Base-by-base conservation (phyloP, 2,888 invertebrate species). In the Latheticus oryzae region DNA sequence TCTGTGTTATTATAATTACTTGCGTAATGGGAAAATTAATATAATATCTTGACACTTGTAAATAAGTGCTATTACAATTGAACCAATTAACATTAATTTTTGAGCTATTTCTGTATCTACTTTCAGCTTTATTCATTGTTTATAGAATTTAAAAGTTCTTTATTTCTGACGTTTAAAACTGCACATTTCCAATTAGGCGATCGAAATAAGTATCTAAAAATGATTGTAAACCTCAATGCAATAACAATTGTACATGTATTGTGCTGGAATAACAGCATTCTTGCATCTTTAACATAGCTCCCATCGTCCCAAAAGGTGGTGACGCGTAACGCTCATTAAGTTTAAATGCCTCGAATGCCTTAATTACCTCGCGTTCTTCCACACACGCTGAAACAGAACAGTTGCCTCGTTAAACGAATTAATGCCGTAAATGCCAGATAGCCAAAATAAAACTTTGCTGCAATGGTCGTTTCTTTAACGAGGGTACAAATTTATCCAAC, bases 301-400 rank as follows among this genome's bases (percentile, higher is more conserved):
- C 47, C 19, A 8, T 16, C 43, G 48, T 56, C 58, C 61, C 58
- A 56, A 57, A 63, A 65, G 65, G 63, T 65, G 60, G 62, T 58
- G 62, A 55, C 59, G 63, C 61, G 60, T 63, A 58, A 63, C 63
- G 53, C 58, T 63, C 63, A 65, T 65, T 65, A 65, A 63, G 55
- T 50, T 60, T 63, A 63, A 65, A 63, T 62, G 58, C 53, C 62
- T 51, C 58, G 58, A 59, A 62, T 51, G 62, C 55, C 61, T 55
- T 52, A 57, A 51, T 59, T 58, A 33, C 56, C 54, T 52, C 47
- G 47, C 40, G 42, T 50, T 56, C 24, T 52, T 52, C 51, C 53
- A 42, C 56, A 35, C 51, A 48, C 9, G 24, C 32, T 48, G 45
- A 58, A 55, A 58, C 52, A 55, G 55, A 55, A 56, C 61, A 55